phyloP scores from a whole-genome alignment of 2,888 invertebrate genomes.

The Apantesis nais region DNA sequence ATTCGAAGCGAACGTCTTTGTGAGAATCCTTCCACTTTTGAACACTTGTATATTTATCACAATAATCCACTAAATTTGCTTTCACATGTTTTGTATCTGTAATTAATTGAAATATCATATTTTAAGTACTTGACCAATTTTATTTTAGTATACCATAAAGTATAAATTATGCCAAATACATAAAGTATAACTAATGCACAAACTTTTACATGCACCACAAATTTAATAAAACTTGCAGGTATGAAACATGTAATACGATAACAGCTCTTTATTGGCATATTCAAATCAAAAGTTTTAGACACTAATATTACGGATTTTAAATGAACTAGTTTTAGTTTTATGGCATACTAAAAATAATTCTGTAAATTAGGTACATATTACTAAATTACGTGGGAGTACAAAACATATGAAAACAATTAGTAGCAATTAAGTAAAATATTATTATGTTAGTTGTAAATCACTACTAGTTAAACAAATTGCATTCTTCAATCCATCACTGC shows the following conservation, averaged over 20 bases:
- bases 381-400: conserved; percentile 72
- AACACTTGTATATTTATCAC: conserved; percentile 40
- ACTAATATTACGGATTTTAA: not conserved
- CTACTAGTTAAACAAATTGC: not conserved
- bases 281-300: not conserved
- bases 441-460: not conserved
- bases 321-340: not conserved
- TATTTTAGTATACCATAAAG: conserved; percentile 5
- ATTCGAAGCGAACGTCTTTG: conserved; percentile 10
- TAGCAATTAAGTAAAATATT: not conserved
- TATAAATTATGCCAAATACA: no score
- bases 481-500: no score
- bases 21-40: conserved; percentile 22
- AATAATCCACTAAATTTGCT: conserved; percentile 38
- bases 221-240: not conserved
- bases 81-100: conserved; percentile 64
- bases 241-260: not conserved
- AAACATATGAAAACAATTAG: conserved; percentile 57
- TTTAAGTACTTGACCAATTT: not conserved
- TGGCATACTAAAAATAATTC: not conserved
- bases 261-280: not conserved
- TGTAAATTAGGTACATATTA: not conserved
- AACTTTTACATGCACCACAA: not conserved
- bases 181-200: not conserved
- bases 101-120: conserved; percentile 45